phyloP scores from a whole-genome alignment of 2,797 vertebrate genomes.

The Luscinia megarhynchos region DNA sequence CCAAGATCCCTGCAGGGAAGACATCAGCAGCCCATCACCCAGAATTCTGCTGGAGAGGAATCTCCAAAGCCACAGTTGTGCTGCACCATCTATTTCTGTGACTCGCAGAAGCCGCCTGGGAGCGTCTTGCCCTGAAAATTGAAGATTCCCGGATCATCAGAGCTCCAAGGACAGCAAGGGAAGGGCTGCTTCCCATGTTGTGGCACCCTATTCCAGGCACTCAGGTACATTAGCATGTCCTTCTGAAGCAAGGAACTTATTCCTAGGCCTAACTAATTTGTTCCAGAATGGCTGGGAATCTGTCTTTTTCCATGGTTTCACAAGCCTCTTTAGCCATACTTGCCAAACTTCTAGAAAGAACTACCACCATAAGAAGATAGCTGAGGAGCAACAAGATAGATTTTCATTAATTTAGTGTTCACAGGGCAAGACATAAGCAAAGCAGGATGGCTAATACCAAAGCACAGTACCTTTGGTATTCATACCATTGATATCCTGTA shows the following conservation, averaged over 20 bases:
- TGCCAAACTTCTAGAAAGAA: not conserved
- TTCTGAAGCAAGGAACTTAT: not conserved
- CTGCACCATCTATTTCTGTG: not conserved
- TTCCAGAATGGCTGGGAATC: not conserved
- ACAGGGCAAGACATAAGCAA: not conserved
- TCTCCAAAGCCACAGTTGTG: not conserved
- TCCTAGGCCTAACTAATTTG: not conserved
- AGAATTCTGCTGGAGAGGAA: not conserved
- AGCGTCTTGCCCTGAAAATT: not conserved
- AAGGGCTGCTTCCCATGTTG: not conserved
- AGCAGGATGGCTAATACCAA: not conserved
- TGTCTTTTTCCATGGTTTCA: not conserved
- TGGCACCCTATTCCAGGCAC: not conserved
- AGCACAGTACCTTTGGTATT: not conserved
- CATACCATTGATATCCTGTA: not conserved
- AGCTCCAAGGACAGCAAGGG: accelerated
- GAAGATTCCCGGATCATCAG: accelerated
- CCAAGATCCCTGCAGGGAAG: not conserved
- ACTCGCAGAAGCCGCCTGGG: accelerated
- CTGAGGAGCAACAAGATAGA: not conserved
- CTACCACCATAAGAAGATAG: not conserved
- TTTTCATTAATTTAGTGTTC: not conserved
- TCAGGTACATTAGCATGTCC: not conserved
- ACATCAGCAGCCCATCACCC: not conserved
- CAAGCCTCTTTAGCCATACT: not conserved